These are phyloP conservation scores for Chalcosyrphus nemorum DNA, from an alignment of 2,888 invertebrate genomes.

Conservation along the genomic window DNA sequence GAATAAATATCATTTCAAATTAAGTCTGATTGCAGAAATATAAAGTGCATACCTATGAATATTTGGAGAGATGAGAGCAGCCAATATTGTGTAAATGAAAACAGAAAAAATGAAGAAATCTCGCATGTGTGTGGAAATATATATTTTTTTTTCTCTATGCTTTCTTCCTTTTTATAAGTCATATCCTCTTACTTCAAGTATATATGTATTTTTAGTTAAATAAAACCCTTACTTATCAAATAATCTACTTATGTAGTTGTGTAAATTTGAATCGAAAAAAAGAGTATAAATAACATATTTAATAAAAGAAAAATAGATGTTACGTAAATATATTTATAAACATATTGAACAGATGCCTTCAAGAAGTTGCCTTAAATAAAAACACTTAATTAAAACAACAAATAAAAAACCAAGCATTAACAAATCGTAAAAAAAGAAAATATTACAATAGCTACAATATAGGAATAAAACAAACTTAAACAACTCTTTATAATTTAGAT, in stretches of 20 bases:
- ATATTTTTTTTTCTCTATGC: no score
- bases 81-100: constrained; percentile 44
- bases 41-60: neutral
- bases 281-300: constrained; percentile 54
- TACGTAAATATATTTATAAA: constrained; percentile 32
- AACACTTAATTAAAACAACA: constrained; percentile 61
- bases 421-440: constrained; percentile 42
- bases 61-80: constrained; percentile 2
- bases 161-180: constrained; percentile 23
- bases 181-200: constrained; percentile 58
- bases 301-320: constrained; percentile 50
- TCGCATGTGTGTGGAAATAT: no score
- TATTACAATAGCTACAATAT: constrained; percentile 5
- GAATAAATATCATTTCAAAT: constrained; percentile 8
- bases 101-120: no score
- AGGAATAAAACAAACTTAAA: neutral
- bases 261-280: constrained; percentile 25
- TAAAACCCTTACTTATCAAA: neutral
- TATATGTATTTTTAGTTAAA: constrained; percentile 7
- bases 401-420: constrained; percentile 52
- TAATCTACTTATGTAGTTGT: neutral
- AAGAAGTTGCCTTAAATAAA: constrained; percentile 80
- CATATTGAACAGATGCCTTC: constrained; percentile 80
- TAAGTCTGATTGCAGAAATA: constrained; percentile 44
- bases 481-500: no score